phyloP scores from a whole-genome alignment of 2,113 vertebrate genomes.

The Andinoacara biseriatus region DNA sequence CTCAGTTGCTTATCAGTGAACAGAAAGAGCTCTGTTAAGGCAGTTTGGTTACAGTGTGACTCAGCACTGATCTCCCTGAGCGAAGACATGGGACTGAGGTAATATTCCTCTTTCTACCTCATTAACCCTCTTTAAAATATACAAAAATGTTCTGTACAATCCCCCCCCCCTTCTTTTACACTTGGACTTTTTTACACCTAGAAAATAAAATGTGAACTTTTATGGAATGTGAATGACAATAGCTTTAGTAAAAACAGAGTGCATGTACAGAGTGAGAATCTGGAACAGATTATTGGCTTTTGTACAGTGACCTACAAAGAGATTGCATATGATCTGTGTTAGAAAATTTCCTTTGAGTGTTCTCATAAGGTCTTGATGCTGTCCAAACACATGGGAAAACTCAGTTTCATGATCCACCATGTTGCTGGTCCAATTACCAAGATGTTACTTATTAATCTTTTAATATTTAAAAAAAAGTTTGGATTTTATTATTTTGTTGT shows the following conservation, averaged over 20 bases:
- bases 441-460: background rate
- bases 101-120: slow-evolving; percentile 13
- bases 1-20: slow-evolving; percentile 58
- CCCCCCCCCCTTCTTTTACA: no score
- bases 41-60: slow-evolving; percentile 63
- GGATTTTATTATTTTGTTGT: background rate
- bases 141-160: background rate
- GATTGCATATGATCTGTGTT: background rate
- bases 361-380: background rate
- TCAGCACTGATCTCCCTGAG: slow-evolving; percentile 63
- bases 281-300: background rate
- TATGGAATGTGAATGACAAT: background rate
- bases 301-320: slow-evolving; percentile 9
- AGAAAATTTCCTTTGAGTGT: background rate
- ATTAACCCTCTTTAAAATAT: slow-evolving; percentile 3
- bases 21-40: slow-evolving; percentile 68
- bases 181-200: background rate
- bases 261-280: background rate
- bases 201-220: background rate
- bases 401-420: background rate
- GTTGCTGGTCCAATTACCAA: background rate
- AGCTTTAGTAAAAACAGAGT: no score
- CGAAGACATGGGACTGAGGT: slow-evolving; percentile 29
- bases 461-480: background rate
- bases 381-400: background rate